Conservation (phyloP, 1,140 invertebrate genomes). For the Philotrypesis tridentata region DNA sequence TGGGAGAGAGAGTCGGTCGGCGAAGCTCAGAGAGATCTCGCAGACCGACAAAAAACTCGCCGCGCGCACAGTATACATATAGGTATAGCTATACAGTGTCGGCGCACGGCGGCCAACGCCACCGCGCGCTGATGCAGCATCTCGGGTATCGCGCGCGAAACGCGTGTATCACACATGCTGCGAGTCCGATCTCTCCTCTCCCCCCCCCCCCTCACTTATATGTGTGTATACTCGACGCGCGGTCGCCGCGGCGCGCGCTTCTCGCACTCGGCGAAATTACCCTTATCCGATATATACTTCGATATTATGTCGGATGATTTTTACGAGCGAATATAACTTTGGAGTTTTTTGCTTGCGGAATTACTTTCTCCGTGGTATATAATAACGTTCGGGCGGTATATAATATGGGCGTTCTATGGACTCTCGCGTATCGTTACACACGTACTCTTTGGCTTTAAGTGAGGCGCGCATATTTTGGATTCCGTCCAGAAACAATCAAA, state of each 20-base stretch:
- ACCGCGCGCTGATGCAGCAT: conserved; percentile 19
- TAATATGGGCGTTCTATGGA: neutral
- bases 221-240: too few relatives aligned
- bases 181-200: conserved; percentile 2
- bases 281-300: conserved; percentile 20
- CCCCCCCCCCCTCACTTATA: neutral
- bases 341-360: neutral
- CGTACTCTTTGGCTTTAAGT: neutral
- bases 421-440: neutral
- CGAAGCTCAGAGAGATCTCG: conserved; percentile 58
- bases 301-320: conserved; percentile 29
- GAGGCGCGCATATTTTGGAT: neutral
- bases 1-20: too few relatives aligned
- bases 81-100: neutral
- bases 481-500: neutral
- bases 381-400: neutral
- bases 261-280: conserved; percentile 17
- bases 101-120: conserved; percentile 40
- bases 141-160: conserved; percentile 56
- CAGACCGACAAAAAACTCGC: conserved; percentile 63
- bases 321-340: conserved; percentile 5
- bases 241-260: neutral
- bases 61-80: too few relatives aligned
- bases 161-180: conserved; percentile 65
- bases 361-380: neutral